These are phyloP conservation scores for Scrobipalpa costella DNA, from an alignment of 2,888 invertebrate species.

Conservation along the genomic window DNA sequence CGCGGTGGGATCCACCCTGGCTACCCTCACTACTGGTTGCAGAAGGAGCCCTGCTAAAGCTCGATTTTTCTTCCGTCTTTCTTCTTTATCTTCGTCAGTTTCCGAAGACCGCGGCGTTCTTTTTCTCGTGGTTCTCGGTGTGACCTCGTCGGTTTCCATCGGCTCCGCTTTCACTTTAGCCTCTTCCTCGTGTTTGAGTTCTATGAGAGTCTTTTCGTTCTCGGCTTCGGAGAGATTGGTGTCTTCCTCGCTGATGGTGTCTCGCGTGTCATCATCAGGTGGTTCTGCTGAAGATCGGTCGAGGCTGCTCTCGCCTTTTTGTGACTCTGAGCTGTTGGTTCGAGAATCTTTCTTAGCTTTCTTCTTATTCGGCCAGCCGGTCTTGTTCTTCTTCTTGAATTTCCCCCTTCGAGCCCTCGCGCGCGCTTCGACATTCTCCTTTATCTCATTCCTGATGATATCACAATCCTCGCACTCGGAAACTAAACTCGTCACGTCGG, in stretches of 20 bases:
- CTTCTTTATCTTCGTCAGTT: conserved; percentile 58
- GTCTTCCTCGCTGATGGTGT: conserved; percentile 62
- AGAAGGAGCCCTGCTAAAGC: conserved; percentile 62
- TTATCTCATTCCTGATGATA: conserved; percentile 65
- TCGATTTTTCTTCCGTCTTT: conserved; percentile 55
- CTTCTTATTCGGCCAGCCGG: conserved; percentile 89
- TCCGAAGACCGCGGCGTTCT: conserved; percentile 45
- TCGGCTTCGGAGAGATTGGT: conserved; percentile 49
- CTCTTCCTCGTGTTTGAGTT: conserved; percentile 33
- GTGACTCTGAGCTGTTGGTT: conserved; percentile 53
- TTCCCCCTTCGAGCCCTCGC: conserved; percentile 68
- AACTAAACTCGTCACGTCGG: conserved; percentile 71
- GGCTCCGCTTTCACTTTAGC: background rate
- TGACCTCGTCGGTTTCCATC: background rate
- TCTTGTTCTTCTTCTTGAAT: conserved; percentile 87
- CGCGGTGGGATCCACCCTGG: conserved; percentile 78
- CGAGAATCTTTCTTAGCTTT: conserved; percentile 63
- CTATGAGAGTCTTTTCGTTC: conserved; percentile 44
- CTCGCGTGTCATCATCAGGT: conserved; percentile 60
- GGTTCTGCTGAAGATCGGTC: conserved; percentile 63
- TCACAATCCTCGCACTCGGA: conserved; percentile 72
- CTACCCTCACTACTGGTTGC: conserved; percentile 85
- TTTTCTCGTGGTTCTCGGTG: conserved; percentile 40
- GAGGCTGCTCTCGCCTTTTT: conserved; percentile 53
- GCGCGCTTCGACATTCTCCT: conserved; percentile 47